A percentile compares a stretch with the other conserved stretches of the same genome.
These are phyloP conservation scores for Drosophila takahashii DNA, from an alignment of 1,140 invertebrate species.

Conservation along the genomic window DNA sequence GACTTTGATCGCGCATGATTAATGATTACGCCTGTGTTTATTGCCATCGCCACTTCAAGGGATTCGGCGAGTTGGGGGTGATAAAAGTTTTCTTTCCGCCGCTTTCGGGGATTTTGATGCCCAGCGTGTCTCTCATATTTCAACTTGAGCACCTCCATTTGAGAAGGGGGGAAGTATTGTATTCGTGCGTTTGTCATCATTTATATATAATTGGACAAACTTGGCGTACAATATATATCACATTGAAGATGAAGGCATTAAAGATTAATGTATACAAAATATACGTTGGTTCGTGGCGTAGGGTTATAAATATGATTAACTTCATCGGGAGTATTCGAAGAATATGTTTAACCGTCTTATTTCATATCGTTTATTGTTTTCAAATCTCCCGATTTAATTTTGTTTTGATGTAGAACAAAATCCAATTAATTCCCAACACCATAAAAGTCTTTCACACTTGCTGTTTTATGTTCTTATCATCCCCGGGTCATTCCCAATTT, in stretches of 20 bases:
- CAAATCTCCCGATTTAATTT: neutral
- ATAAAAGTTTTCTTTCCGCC: conserved; percentile 56
- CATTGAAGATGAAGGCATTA: conserved; percentile 8
- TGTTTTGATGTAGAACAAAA: neutral
- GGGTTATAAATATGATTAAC: neutral
- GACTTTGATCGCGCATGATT: conserved; percentile 78
- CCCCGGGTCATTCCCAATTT: conserved; percentile 16
- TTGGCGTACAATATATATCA: conserved; percentile 5
- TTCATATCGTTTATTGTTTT: neutral
- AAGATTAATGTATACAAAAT: neutral
- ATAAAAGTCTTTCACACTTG: conserved; percentile 1
- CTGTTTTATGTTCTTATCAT: conserved; percentile 24
- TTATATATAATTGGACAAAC: conserved; percentile 37
- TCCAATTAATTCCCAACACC: neutral
- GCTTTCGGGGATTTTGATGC: conserved; percentile 42
- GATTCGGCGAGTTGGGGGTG: conserved; percentile 1
- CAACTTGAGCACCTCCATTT: conserved; percentile 42
- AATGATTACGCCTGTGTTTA: conserved; percentile 79
- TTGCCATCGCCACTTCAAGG: conserved; percentile 57
- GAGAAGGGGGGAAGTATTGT: neutral
- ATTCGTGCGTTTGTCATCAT: conserved; percentile 31
- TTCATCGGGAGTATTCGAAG: neutral
- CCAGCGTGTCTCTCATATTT: conserved; percentile 57
- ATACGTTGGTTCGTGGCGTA: neutral
- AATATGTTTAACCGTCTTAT: neutral